Conservation (phyloP, 2,113 vertebrate genomes). For the Pundamilia nyererei region DNA sequence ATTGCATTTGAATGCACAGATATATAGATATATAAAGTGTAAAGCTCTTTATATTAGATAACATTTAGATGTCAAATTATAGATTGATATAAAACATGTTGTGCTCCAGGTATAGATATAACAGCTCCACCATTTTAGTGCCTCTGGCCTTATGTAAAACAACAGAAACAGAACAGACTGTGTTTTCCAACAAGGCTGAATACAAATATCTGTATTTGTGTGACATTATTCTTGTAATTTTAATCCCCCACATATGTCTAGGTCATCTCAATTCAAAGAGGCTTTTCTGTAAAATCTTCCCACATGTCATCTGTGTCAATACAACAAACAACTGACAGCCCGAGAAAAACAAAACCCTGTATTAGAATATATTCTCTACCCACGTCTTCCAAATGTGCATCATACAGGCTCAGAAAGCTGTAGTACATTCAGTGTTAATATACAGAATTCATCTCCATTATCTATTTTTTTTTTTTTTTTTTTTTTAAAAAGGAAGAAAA, state of each 20-base stretch:
- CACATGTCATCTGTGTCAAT: neutral
- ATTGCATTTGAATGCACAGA: neutral
- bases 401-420: neutral
- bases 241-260: neutral
- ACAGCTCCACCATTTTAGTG: neutral
- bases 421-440: neutral
- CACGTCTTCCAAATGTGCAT: neutral
- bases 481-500: accelerated
- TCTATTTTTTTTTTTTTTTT: neutral
- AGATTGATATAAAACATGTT: neutral
- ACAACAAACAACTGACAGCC: neutral
- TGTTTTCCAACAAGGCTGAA: neutral
- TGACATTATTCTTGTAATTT: neutral
- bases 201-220: neutral
- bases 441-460: neutral
- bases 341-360: neutral
- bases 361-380: neutral
- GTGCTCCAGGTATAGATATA: neutral
- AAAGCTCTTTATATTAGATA: neutral
- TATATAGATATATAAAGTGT: neutral
- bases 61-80: neutral
- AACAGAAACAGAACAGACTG: neutral
- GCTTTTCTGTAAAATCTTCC: neutral
- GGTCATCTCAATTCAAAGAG: neutral
- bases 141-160: accelerated